Evolutionary conservation across 2,888 invertebrate genomes (phyloP).

Genomic region (Vandiemenella viatica): DNA sequence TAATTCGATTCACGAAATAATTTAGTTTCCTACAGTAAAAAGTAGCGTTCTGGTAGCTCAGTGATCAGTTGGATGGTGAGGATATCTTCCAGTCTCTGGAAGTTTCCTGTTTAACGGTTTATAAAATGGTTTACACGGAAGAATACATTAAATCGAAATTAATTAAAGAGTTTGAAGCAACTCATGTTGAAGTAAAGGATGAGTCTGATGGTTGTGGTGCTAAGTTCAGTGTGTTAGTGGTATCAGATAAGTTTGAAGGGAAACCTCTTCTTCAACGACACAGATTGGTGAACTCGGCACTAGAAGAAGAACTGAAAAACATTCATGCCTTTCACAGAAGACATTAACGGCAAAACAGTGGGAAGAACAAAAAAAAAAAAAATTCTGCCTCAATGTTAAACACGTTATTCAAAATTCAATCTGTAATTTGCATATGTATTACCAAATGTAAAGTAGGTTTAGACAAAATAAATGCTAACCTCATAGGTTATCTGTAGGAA

Average conservation of each 20-base stretch:
- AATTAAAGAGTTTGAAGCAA: slow-evolving; percentile 47
- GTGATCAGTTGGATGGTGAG: too few relatives aligned
- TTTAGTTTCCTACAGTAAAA: too few relatives aligned
- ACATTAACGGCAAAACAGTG: slow-evolving; percentile 80
- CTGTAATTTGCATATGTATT: too few relatives aligned
- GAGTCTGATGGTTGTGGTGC: slow-evolving; percentile 86
- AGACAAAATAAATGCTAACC: too few relatives aligned
- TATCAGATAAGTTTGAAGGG: slow-evolving; percentile 73
- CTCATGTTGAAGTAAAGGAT: slow-evolving; percentile 63
- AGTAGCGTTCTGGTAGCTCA: too few relatives aligned
- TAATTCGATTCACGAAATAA: too few relatives aligned
- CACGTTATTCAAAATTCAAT: too few relatives aligned
- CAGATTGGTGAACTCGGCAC: slow-evolving; percentile 64
- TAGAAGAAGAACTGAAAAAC: slow-evolving; percentile 67
- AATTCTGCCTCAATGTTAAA: too few relatives aligned
- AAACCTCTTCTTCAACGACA: slow-evolving; percentile 71
- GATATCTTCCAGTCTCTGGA: too few relatives aligned
- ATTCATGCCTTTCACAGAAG: slow-evolving; percentile 91
- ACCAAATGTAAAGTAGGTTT: too few relatives aligned
- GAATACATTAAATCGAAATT: slow-evolving; percentile 50
- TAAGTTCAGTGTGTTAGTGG: slow-evolving; percentile 73
- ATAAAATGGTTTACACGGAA: slow-evolving; percentile 52
- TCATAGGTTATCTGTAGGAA: too few relatives aligned
- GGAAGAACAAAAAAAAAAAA: slow-evolving; percentile 44
- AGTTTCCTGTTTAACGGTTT: too few relatives aligned